Conservation (phyloP, 2,888 invertebrate genomes). For the Dryomyza anilis region DNA sequence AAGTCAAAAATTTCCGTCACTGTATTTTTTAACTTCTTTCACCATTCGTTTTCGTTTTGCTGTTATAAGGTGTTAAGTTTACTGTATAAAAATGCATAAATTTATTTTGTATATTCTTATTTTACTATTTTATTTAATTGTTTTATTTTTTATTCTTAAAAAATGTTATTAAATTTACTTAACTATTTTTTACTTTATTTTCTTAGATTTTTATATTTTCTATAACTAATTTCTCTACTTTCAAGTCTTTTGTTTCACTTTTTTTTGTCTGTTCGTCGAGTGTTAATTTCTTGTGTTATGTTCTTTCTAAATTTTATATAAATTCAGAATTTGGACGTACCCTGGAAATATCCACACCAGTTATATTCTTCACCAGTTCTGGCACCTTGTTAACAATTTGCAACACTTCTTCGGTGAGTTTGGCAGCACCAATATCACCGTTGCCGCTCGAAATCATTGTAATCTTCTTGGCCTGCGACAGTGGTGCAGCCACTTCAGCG, state of each 20-base stretch:
- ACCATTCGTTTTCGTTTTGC: too few species aligned
- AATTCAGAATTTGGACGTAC: slow-evolving; percentile 66
- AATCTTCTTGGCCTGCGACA: slow-evolving; percentile 92
- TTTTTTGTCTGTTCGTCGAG: not conserved
- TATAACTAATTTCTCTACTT: not conserved
- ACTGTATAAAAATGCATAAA: too few species aligned
- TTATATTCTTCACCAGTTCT: slow-evolving; percentile 85
- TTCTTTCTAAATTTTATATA: slow-evolving; percentile 51
- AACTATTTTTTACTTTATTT: too few species aligned
- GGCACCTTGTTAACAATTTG: slow-evolving; percentile 92
- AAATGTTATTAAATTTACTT: too few species aligned
- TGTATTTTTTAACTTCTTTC: too few species aligned
- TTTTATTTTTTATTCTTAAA: too few species aligned
- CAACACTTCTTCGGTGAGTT: slow-evolving; percentile 92
- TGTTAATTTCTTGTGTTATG: not conserved
- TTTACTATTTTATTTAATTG: too few species aligned
- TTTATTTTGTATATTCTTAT: too few species aligned
- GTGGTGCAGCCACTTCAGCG: slow-evolving; percentile 93
- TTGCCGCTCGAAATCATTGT: slow-evolving; percentile 95
- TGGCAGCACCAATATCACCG: slow-evolving; percentile 91
- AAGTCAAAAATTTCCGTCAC: too few species aligned
- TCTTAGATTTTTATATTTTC: not conserved
- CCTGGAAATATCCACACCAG: slow-evolving; percentile 93
- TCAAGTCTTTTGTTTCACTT: not conserved
- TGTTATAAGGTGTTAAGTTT: too few species aligned